Conservation (phyloP, 2,797 vertebrate genomes). For the Tympanoctomys barrerae region DNA sequence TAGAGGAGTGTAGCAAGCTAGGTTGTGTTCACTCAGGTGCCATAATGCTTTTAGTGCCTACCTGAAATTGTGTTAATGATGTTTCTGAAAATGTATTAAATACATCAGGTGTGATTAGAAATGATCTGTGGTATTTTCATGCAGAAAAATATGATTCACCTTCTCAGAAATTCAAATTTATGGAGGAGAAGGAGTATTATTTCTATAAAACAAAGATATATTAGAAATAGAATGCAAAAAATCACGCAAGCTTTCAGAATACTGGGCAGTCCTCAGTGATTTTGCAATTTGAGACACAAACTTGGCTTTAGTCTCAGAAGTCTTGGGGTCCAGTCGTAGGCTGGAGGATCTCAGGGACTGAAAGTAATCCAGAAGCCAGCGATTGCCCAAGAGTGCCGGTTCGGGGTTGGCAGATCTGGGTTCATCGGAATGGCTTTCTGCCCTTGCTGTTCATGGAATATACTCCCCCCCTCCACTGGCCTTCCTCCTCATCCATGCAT, state of each 20-base stretch:
- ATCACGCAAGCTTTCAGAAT: not conserved
- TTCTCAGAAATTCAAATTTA: not conserved
- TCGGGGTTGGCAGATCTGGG: not conserved
- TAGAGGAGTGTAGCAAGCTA: not conserved
- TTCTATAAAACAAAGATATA: constrained; percentile 5
- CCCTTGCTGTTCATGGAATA: not conserved
- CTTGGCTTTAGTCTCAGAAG: not conserved
- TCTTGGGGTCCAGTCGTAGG: not conserved
- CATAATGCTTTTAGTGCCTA: constrained; percentile 10
- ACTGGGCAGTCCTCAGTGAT: not conserved
- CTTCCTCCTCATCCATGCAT: not conserved
- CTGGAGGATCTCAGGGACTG: not conserved
- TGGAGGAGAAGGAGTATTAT: not conserved
- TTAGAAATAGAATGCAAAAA: not conserved
- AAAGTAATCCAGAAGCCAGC: not conserved
- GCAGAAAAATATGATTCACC: constrained; percentile 1
- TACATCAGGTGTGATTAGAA: not conserved
- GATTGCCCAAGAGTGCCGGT: not conserved
- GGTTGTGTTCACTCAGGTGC: not conserved
- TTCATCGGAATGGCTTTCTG: not conserved
- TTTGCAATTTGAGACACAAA: not conserved
- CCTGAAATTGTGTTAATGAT: not conserved
- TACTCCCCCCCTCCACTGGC: not conserved
- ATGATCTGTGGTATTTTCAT: not conserved
- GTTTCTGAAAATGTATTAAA: not conserved